Conservation (phyloP, 2,113 vertebrate species). For the Triplophysa rosa region DNA sequence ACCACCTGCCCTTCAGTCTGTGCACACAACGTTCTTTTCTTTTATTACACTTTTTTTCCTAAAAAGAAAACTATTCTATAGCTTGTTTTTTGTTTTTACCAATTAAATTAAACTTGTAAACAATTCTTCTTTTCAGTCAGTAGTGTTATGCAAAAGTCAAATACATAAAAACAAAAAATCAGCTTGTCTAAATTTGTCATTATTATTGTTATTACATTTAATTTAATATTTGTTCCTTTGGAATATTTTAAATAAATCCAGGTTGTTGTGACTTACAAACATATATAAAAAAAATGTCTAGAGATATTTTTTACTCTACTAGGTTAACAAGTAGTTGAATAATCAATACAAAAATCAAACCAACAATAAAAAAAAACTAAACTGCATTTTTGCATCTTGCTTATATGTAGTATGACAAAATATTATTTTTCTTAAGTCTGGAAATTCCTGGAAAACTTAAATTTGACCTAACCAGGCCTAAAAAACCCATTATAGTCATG, state of each 20-base stretch:
- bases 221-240: background rate
- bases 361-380: background rate
- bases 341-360: no score
- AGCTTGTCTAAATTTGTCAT: background rate
- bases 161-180: background rate
- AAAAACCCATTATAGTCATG: no score
- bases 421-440: no score
- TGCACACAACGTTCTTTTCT: background rate
- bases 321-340: no score
- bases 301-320: no score
- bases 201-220: background rate
- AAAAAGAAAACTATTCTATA: no score
- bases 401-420: background rate
- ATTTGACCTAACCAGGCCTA: no score
- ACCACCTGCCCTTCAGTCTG: slow-evolving; percentile 13
- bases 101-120: background rate
- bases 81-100: no score
- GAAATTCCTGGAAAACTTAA: no score
- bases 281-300: background rate
- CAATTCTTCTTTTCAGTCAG: background rate
- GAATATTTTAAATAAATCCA: background rate
- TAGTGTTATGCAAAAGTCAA: background rate
- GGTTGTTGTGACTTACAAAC: background rate
- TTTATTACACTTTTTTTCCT: background rate
- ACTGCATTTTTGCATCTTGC: background rate